Conservation (phyloP, 2,113 vertebrate species). For the Prionailurus bengalensis region DNA sequence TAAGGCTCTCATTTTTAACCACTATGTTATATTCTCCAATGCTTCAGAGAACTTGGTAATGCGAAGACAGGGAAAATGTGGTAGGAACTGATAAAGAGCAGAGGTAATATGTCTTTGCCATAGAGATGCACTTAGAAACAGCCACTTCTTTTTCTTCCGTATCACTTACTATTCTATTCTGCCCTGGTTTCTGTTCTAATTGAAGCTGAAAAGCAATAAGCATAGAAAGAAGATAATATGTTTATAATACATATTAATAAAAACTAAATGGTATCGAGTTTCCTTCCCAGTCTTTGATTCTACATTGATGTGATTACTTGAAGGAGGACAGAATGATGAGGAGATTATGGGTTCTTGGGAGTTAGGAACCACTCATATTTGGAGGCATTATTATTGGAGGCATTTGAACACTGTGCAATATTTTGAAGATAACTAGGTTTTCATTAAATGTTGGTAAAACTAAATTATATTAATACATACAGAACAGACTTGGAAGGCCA, state of each 20-base stretch:
- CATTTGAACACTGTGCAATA: neutral
- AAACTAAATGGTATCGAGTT: neutral
- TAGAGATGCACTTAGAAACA: neutral
- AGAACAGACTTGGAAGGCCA: neutral
- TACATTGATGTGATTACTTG: neutral
- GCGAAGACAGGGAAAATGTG: neutral
- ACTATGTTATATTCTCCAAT: neutral
- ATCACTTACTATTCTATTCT: neutral
- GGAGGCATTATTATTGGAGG: neutral
- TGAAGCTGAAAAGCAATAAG: neutral
- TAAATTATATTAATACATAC: neutral
- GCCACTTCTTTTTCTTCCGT: neutral
- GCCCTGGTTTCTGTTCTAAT: neutral
- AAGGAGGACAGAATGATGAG: neutral
- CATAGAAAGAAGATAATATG: neutral
- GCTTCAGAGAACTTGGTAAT: neutral
- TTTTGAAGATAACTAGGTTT: constrained; percentile 22
- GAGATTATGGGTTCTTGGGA: neutral
- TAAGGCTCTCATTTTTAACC: neutral
- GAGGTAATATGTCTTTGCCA: neutral
- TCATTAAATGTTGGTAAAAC: neutral
- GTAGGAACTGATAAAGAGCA: neutral
- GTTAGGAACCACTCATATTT: neutral
- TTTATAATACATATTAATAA: neutral
- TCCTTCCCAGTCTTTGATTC: constrained; percentile 4